Evolutionary conservation across 2,113 vertebrate genomes (phyloP).

Genomic region (Chrysemys picta): DNA sequence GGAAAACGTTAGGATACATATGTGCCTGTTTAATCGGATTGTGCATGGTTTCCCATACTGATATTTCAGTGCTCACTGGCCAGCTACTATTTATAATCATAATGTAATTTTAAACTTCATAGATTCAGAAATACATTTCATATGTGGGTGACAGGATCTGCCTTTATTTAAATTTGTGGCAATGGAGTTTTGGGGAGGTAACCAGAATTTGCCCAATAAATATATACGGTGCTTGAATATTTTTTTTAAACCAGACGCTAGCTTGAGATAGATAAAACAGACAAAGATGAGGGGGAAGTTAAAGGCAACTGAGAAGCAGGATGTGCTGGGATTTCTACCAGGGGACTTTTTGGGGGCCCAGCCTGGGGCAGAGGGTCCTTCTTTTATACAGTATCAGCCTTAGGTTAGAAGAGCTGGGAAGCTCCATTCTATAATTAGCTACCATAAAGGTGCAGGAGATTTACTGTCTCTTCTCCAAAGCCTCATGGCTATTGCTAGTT

Average conservation of each 20-base stretch:
- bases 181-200: neutral
- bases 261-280: neutral
- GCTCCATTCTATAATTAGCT: neutral
- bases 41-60: neutral
- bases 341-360: neutral
- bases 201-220: neutral
- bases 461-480: neutral
- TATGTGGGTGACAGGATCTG: neutral
- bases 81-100: neutral
- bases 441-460: neutral
- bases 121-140: neutral
- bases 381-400: neutral
- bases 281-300: neutral
- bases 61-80: neutral
- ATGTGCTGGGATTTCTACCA: neutral
- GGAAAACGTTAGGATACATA: slow-evolving; percentile 4
- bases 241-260: neutral
- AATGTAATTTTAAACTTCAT: neutral
- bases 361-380: neutral
- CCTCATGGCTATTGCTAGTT: neutral
- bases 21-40: neutral
- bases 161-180: neutral
- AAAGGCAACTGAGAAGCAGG: neutral
- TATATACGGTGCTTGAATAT: neutral
- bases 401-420: neutral